Evolutionary conservation across 1,140 invertebrate genomes (phyloP), one percentile per base, ranked within the genome.

Genomic region (Papilio glaucus): DNA sequence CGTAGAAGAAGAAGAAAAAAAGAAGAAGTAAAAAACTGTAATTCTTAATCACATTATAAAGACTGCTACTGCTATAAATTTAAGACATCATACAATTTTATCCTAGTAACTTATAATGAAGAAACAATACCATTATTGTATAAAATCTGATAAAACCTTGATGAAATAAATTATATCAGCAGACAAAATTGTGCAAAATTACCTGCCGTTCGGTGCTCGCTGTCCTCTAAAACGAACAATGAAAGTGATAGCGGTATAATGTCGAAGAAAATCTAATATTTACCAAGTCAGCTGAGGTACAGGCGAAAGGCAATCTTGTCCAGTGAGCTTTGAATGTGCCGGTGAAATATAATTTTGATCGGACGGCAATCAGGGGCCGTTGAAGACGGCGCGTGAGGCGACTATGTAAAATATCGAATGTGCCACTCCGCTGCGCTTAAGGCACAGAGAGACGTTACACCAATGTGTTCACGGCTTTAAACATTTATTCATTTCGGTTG

Each of bases 301-400:
- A 68, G 53, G 75, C 76, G 77, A 81, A 84, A 83, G 78, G 87
- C 88, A 89, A 90, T 92, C 90, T 91, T 88, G 88, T 88, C 86
- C 86, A 82, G 86, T 72, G 71, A 83, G 86, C 80, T 91, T 89
- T 91, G 90, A 87, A 91, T 93, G 89, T 88, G 84, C 85, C 85
- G 84, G 85, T 85, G 88, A 93, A 93, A 93, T 92, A 93, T 94
- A 91, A 93, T 94, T 94, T 88, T 89, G 93, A 94, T 93, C 88
- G 88, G 88, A 85, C 88, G 84, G 90, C 93, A 94, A 94, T 94
- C 93, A 94, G 87, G 85, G 84, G 79, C 91, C 85, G 93, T 94
- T 93, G 91, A 93, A 92, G 90, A 86, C 80, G 87, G 89, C 86
- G 92, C 92, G 93, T 94, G 92, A 93, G 90, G 68, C 72, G 91